Conservation (phyloP, 2,113 vertebrate genomes). For the Plectropomus leopardus region DNA sequence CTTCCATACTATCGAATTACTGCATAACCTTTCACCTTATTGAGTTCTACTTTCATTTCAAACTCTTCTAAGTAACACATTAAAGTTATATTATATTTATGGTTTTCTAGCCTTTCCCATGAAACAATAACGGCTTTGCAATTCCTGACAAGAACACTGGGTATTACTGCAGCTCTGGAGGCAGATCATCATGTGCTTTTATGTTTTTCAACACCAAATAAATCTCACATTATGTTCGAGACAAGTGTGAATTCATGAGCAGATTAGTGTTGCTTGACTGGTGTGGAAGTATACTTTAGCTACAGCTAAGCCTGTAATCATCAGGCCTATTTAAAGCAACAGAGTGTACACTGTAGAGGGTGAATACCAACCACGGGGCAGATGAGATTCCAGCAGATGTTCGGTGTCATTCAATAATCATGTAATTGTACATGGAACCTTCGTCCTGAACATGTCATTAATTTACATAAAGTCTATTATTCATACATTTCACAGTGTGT, state of each 20-base stretch:
- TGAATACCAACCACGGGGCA: constrained; percentile 35
- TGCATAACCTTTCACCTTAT: neutral
- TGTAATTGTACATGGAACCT: neutral
- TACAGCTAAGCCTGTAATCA: constrained; percentile 54
- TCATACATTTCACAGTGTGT: constrained; percentile 6
- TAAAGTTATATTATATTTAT: neutral
- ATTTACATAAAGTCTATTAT: neutral
- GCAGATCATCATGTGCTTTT: constrained; percentile 28
- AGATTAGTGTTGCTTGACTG: constrained; percentile 60
- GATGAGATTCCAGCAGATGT: constrained; percentile 55
- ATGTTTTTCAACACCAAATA: constrained; percentile 34
- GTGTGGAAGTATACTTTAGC: constrained; percentile 48
- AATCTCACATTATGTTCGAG: constrained; percentile 40
- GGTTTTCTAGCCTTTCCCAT: neutral
- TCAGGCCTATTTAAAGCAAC: constrained; percentile 63
- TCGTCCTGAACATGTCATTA: neutral
- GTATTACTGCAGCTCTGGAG: constrained; percentile 30
- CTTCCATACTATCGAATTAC: neutral
- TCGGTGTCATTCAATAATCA: constrained; percentile 38
- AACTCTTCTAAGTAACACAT: neutral
- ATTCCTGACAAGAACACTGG: constrained; percentile 37
- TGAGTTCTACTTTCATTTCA: neutral
- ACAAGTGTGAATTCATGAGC: constrained; percentile 50
- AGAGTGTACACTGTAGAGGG: constrained; percentile 18
- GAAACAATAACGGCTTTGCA: constrained; percentile 16